Percentiles rank a stretch among this genome's conserved stretches.
These are phyloP conservation scores for Acanthosepion pharaonis DNA, from an alignment of 2,888 invertebrate species.

Conservation along the genomic window DNA sequence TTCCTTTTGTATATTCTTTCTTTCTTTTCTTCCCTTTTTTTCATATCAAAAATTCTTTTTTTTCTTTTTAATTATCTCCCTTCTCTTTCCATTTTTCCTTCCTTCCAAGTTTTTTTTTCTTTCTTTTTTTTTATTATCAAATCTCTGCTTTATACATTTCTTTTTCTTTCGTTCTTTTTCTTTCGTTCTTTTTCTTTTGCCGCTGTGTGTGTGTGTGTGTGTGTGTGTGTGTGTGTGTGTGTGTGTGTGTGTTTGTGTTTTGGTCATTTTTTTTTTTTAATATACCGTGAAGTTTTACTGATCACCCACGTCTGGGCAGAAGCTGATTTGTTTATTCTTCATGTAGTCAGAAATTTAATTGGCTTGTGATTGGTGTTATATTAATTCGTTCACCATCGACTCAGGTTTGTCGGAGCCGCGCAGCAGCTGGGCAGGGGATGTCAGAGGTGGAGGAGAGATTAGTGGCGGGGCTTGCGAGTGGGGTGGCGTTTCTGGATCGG, in stretches of 20 bases:
- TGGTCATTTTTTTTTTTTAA: neutral
- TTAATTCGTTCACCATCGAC: neutral
- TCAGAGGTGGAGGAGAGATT: neutral
- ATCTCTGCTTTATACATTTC: too few relatives aligned
- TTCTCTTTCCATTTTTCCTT: too few relatives aligned
- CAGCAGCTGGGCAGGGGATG: neutral
- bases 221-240: too few relatives aligned
- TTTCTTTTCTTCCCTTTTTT: too few relatives aligned
- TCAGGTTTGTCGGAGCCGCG: neutral
- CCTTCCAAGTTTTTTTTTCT: too few relatives aligned
- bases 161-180: too few relatives aligned
- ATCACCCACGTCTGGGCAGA: neutral
- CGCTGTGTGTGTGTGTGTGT: neutral
- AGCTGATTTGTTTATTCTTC: neutral
- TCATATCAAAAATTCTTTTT: too few relatives aligned
- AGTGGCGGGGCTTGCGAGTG: neutral
- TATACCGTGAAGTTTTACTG: neutral
- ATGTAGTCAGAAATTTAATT: conserved; percentile 22
- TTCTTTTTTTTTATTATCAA: too few relatives aligned
- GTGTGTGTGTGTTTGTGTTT: neutral
- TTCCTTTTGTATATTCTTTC: too few relatives aligned
- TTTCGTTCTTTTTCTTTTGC: neutral
- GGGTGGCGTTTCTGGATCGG: neutral
- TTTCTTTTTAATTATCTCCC: too few relatives aligned
- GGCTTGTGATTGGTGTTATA: neutral